phyloP scores from a whole-genome alignment of 2,888 invertebrate genomes.

The Pyrocoelia pectoralis region DNA sequence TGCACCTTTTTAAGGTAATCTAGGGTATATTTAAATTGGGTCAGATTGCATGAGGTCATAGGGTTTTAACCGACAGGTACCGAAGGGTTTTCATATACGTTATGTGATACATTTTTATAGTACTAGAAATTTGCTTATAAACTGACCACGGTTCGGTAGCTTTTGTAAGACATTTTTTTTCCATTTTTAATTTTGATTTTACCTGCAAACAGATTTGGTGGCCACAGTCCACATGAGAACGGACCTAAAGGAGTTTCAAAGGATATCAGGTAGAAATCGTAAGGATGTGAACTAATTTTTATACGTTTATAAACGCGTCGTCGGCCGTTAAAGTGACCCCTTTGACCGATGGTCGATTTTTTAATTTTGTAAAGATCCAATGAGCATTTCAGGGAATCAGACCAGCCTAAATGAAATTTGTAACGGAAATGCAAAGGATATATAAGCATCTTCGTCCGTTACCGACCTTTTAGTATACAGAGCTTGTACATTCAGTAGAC shows the following conservation, averaged over 20 bases:
- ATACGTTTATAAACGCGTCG: conserved; percentile 20
- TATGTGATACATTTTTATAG: conserved; percentile 20
- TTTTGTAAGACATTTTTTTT: conserved; percentile 38
- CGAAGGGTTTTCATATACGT: conserved; percentile 15
- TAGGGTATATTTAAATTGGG: conserved; percentile 51
- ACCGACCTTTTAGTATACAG: too few species aligned
- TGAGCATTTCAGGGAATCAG: too few species aligned
- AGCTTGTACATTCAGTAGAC: too few species aligned
- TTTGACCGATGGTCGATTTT: conserved; percentile 30
- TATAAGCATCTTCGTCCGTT: neutral
- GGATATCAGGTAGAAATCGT: conserved; percentile 32
- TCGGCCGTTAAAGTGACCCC: conserved; percentile 31
- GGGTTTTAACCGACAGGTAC: conserved; percentile 52
- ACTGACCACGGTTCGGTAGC: conserved; percentile 44
- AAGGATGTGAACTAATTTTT: conserved; percentile 39
- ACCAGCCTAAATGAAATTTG: neutral
- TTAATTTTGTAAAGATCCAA: neutral
- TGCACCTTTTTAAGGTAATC: conserved; percentile 44
- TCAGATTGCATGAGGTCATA: conserved; percentile 50
- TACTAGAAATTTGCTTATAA: conserved; percentile 21
- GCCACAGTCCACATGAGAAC: conserved; percentile 42
- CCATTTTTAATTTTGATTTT: conserved; percentile 34
- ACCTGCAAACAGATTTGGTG: conserved; percentile 39
- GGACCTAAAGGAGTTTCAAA: conserved; percentile 33
- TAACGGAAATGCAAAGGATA: conserved; percentile 3